Percentiles rank a stretch among this genome's conserved stretches.
phyloP scores from a whole-genome alignment of 2,797 vertebrate species.

The Paramormyrops hopkinsi region DNA sequence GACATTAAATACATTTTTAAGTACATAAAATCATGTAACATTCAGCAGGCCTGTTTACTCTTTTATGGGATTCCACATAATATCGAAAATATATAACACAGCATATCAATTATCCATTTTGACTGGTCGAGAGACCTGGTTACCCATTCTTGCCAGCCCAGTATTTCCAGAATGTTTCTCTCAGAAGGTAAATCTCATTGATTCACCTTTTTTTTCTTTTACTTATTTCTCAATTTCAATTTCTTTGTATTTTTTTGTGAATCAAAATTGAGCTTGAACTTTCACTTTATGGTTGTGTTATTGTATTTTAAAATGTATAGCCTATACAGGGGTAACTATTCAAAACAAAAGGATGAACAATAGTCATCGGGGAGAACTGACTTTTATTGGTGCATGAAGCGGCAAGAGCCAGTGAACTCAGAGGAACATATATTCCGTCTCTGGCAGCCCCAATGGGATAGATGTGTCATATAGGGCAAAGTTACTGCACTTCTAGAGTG shows the following conservation, averaged over 20 bases:
- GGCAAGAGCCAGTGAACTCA: neutral
- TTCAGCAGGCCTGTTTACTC: neutral
- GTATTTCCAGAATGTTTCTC: neutral
- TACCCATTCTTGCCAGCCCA: neutral
- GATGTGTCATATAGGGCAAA: neutral
- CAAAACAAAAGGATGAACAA: neutral
- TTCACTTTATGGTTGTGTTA: neutral
- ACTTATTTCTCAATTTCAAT: neutral
- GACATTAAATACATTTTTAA: neutral
- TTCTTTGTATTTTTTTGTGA: neutral
- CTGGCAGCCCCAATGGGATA: neutral
- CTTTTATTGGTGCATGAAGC: neutral
- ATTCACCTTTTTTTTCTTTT: neutral
- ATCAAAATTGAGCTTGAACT: neutral
- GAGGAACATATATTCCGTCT: neutral
- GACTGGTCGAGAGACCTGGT: neutral
- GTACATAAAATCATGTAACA: neutral
- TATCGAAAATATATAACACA: neutral
- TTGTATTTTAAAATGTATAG: neutral
- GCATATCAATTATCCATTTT: neutral
- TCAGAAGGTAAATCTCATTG: neutral
- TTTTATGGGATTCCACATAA: neutral
- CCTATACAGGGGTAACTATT: neutral
- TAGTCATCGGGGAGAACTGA: neutral
- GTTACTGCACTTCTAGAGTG: neutral